Conservation (phyloP, 2,797 vertebrate species). For the Manis pentadactyla region DNA sequence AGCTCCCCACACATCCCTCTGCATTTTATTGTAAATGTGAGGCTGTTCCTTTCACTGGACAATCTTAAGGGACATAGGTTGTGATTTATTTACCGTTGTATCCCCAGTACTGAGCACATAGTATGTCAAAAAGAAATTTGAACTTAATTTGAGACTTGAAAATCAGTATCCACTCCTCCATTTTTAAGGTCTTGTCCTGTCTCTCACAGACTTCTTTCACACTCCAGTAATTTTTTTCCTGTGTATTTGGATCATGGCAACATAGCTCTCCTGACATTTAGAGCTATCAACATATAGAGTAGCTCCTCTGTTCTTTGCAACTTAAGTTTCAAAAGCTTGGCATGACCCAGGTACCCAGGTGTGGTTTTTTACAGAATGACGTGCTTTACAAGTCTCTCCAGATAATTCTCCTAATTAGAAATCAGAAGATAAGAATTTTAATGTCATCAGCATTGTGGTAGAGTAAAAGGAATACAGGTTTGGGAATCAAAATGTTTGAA, state of each 20-base stretch:
- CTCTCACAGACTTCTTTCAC: not conserved
- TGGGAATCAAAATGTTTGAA: slow-evolving; percentile 47
- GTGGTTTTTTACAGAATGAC: slow-evolving; percentile 53
- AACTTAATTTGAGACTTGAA: slow-evolving; percentile 33
- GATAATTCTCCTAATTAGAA: slow-evolving; percentile 71
- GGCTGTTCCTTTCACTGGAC: not conserved
- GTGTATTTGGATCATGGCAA: not conserved
- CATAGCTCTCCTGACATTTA: not conserved
- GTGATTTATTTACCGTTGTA: not conserved
- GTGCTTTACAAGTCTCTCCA: slow-evolving; percentile 65
- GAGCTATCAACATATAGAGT: not conserved
- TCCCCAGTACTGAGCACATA: not conserved
- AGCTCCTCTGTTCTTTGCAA: not conserved
- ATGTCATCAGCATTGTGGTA: slow-evolving; percentile 50
- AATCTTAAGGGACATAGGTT: not conserved
- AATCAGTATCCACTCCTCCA: not conserved
- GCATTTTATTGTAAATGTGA: not conserved
- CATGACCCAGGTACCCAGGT: slow-evolving; percentile 21
- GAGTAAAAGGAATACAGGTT: slow-evolving; percentile 32
- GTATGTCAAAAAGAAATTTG: slow-evolving; percentile 43
- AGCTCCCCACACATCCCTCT: not conserved
- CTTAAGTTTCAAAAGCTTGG: slow-evolving; percentile 19
- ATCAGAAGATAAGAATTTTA: slow-evolving; percentile 27
- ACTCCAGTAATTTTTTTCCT: not conserved
- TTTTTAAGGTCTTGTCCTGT: slow-evolving; percentile 6